Conservation (phyloP, 2,113 vertebrate genomes). For the Callipepla californica region DNA sequence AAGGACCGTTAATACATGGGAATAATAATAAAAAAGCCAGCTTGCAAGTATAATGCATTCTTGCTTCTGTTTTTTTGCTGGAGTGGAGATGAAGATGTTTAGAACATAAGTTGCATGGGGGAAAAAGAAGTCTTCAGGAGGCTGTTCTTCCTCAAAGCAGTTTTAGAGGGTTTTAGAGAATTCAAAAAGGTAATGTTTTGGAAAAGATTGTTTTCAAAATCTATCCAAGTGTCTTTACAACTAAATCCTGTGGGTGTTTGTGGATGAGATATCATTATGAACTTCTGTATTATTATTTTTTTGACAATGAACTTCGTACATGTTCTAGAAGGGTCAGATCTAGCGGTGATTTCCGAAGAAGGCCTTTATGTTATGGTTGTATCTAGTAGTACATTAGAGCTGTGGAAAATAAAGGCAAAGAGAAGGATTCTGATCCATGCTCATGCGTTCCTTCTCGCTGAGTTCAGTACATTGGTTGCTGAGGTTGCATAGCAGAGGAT, state of each 20-base stretch:
- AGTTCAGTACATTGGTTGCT: background rate
- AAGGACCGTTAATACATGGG: background rate
- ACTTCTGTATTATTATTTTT: background rate
- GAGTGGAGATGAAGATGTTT: constrained; percentile 16
- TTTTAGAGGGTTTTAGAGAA: background rate
- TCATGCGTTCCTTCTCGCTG: background rate
- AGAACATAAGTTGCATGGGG: constrained; percentile 3
- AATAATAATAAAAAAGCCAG: background rate
- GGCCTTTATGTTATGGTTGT: background rate
- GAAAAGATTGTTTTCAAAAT: background rate
- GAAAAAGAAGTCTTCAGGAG: background rate
- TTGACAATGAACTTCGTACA: rapidly evolving
- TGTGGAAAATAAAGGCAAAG: background rate
- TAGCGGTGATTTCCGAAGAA: background rate
- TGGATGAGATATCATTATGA: background rate
- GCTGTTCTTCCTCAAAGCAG: background rate
- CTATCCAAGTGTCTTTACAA: background rate
- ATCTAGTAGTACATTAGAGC: background rate
- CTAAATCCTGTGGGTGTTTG: background rate
- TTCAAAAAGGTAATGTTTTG: background rate
- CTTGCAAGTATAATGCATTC: background rate
- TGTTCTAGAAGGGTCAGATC: background rate
- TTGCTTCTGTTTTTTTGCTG: constrained; percentile 22
- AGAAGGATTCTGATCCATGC: background rate
- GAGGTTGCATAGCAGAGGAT: background rate